These are phyloP conservation scores for Miltochrista miniata DNA, from an alignment of 2,888 invertebrate genomes.

Conservation along the genomic window DNA sequence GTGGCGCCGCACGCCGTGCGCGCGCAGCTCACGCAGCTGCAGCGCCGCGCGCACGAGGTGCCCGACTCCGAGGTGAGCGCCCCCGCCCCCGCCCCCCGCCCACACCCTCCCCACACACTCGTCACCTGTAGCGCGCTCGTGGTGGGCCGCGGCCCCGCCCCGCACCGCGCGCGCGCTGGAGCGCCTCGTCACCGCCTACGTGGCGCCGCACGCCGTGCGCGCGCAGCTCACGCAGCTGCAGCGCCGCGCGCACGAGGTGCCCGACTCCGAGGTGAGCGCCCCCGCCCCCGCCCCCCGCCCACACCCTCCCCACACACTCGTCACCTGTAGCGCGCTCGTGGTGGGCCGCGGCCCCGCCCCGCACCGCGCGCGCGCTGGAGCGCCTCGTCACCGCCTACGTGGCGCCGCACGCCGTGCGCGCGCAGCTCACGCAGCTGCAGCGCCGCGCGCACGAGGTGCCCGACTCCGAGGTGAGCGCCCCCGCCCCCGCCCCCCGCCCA, in stretches of 20 bases:
- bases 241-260: too few relatives aligned
- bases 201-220: too few relatives aligned
- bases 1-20: background rate
- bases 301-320: too few relatives aligned
- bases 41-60: background rate
- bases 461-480: background rate
- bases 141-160: slow-evolving; percentile 45
- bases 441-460: background rate
- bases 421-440: background rate
- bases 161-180: too few relatives aligned
- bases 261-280: too few relatives aligned
- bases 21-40: background rate
- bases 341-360: slow-evolving; percentile 52
- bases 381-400: slow-evolving; percentile 7
- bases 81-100: too few relatives aligned
- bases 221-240: too few relatives aligned
- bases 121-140: slow-evolving; percentile 88
- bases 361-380: slow-evolving; percentile 14
- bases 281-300: too few relatives aligned
- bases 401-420: slow-evolving; percentile 84
- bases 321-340: slow-evolving; percentile 45
- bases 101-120: too few relatives aligned
- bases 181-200: too few relatives aligned
- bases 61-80: background rate
- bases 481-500: too few relatives aligned